phyloP scores from a whole-genome alignment of 2,113 vertebrate species.

The Amblyornis subalaris region DNA sequence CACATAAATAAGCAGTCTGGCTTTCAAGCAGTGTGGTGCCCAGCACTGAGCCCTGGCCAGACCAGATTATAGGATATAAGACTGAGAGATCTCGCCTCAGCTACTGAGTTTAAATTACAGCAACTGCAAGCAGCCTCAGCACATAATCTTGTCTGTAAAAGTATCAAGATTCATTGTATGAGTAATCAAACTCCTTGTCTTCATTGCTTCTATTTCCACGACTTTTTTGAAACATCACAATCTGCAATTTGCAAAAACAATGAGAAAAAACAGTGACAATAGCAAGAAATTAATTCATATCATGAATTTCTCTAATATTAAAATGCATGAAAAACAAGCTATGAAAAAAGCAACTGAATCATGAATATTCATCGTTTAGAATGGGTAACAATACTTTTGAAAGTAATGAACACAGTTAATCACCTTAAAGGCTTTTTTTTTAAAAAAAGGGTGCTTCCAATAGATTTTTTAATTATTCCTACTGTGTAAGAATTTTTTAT shows the following conservation, averaged over 20 bases:
- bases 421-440: background rate
- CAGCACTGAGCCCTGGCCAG: background rate
- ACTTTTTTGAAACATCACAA: background rate
- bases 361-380: background rate
- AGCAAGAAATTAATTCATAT: background rate
- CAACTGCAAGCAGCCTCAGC: background rate
- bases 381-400: background rate
- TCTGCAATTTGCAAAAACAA: background rate
- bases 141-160: background rate
- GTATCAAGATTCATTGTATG: background rate
- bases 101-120: background rate
- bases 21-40: background rate
- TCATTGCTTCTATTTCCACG: background rate
- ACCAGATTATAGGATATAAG: background rate
- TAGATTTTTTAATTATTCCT: background rate
- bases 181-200: background rate
- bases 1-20: background rate
- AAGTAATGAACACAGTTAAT: background rate
- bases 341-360: background rate
- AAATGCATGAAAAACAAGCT: background rate
- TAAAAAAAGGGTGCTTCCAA: background rate
- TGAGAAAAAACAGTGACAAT: background rate
- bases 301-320: background rate
- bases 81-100: background rate
- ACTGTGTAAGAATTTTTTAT: background rate